Percentiles rank a stretch among this genome's conserved stretches.
Conservation (phyloP, 2,113 vertebrate genomes). For the Chaetorhynchus papuensis region DNA sequence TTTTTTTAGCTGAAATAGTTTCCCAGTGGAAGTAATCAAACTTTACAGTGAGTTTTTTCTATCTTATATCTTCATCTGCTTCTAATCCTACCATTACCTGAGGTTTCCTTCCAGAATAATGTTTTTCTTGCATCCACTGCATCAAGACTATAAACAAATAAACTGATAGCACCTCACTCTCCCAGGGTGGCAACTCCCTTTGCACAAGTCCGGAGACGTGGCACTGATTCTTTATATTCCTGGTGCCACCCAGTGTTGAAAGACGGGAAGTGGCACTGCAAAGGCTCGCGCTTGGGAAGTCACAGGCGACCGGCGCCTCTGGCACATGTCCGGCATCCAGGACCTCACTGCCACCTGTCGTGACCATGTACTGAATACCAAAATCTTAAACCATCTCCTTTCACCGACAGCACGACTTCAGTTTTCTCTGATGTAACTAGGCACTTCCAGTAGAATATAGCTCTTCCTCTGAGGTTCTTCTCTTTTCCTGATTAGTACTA, state of each 20-base stretch:
- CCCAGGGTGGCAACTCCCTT: not conserved
- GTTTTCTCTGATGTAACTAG: not conserved
- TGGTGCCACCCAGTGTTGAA: slow-evolving; percentile 54
- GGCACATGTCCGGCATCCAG: accelerated
- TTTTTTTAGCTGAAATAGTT: not conserved
- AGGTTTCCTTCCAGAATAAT: not conserved
- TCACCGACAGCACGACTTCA: not conserved
- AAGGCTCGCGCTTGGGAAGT: not conserved
- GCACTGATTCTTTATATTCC: not conserved
- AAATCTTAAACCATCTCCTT: not conserved
- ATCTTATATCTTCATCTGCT: not conserved
- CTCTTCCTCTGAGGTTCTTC: not conserved
- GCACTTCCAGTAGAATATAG: not conserved
- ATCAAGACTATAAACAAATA: not conserved
- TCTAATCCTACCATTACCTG: not conserved
- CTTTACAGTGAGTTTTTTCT: not conserved
- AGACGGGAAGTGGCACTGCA: not conserved
- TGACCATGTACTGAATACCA: not conserved
- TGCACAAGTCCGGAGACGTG: not conserved
- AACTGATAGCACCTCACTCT: not conserved
- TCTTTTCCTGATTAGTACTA: not conserved
- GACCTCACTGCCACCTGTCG: not conserved
- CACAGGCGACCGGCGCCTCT: accelerated
- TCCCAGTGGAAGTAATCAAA: not conserved
- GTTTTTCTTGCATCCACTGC: not conserved